phyloP scores from a whole-genome alignment of 2,797 vertebrate species.

The Lacerta agilis region DNA sequence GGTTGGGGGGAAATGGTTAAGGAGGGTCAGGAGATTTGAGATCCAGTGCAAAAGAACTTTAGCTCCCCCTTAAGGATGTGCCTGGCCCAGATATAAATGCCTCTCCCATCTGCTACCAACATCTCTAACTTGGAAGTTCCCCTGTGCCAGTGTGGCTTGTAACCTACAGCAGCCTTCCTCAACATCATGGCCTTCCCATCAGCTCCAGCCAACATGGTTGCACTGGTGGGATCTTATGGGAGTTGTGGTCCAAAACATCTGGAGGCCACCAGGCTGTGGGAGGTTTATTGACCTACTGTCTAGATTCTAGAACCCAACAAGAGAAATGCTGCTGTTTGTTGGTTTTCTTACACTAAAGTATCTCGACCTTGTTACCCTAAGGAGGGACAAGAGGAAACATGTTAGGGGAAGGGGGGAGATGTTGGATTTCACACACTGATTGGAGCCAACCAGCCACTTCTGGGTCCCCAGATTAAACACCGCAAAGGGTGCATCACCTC shows the following conservation, averaged over 20 bases:
- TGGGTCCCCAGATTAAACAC: background rate
- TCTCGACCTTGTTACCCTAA: too few species aligned
- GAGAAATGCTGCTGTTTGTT: background rate
- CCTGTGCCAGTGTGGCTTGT: background rate
- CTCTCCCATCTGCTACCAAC: background rate
- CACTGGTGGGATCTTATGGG: too few species aligned
- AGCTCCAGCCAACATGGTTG: background rate
- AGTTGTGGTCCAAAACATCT: too few species aligned
- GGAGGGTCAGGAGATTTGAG: too few species aligned
- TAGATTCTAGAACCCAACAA: background rate
- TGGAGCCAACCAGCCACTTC: background rate
- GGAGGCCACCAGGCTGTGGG: too few species aligned
- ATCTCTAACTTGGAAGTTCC: background rate
- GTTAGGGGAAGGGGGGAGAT: background rate
- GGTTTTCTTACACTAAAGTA: background rate
- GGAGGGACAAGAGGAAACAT: too few species aligned
- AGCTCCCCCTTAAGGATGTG: background rate
- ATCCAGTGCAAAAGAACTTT: too few species aligned
- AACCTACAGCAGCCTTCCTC: background rate
- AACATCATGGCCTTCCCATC: background rate
- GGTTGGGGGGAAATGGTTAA: too few species aligned
- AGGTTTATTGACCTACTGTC: background rate
- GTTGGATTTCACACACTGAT: background rate
- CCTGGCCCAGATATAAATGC: background rate
- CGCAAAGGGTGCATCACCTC: background rate